phyloP scores from a whole-genome alignment of 2,888 invertebrate species.

The Meta bourneti region DNA sequence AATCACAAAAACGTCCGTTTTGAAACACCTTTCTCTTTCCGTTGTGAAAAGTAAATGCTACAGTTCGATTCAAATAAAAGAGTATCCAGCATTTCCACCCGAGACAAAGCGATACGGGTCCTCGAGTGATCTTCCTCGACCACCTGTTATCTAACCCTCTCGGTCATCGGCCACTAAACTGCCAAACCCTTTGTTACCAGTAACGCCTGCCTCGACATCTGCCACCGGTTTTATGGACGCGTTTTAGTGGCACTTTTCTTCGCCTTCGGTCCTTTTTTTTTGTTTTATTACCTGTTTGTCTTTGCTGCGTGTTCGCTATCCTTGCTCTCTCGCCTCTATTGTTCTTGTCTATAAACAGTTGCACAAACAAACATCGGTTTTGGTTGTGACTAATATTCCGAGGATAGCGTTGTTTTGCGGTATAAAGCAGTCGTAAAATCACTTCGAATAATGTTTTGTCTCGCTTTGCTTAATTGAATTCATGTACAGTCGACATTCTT shows the following conservation, averaged over 20 bases:
- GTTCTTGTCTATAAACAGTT: background rate
- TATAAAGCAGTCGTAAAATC: no score
- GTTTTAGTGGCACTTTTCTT: background rate
- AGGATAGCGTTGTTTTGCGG: background rate
- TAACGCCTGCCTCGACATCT: constrained; percentile 40
- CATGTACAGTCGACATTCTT: no score
- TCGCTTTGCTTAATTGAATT: no score
- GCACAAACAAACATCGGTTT: background rate
- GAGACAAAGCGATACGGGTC: constrained; percentile 34
- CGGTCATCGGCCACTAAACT: constrained; percentile 58
- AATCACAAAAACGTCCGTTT: no score
- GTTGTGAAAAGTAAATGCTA: no score
- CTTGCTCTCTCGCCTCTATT: background rate
- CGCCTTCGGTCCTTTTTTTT: no score
- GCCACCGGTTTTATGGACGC: constrained; percentile 18
- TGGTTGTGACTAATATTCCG: background rate
- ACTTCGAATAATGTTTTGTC: no score
- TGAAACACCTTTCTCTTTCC: background rate
- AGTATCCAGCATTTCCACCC: no score
- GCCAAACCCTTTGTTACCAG: constrained; percentile 32
- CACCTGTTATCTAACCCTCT: constrained; percentile 57
- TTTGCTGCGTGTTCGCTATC: background rate
- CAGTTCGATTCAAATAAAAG: background rate
- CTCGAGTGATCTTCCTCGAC: background rate
- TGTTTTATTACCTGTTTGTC: no score